These are phyloP conservation scores for Microcebus ravelobensis DNA, from an alignment of 2,113 vertebrate species.

Conservation along the genomic window DNA sequence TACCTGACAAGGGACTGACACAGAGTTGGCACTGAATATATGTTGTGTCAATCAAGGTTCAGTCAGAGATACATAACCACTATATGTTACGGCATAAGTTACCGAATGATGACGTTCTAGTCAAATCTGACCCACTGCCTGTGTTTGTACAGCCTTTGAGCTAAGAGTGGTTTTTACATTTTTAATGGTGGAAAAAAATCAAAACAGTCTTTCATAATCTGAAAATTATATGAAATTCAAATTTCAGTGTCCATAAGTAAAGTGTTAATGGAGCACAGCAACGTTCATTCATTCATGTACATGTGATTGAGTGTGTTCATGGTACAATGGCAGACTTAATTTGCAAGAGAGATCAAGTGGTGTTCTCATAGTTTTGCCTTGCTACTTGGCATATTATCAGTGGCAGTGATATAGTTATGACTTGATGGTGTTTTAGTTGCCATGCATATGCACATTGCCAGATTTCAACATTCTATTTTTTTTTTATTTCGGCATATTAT, in stretches of 20 bases:
- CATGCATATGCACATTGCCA: not conserved
- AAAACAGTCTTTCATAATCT: not conserved
- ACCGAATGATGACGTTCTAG: not conserved
- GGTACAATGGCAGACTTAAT: not conserved
- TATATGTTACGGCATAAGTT: not conserved
- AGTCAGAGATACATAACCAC: not conserved
- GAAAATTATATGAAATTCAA: not conserved
- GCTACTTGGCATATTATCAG: no score
- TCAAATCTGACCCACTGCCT: not conserved
- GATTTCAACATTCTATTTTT: not conserved
- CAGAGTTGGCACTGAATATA: not conserved
- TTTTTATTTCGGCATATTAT: no score
- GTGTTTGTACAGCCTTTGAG: not conserved
- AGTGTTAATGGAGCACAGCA: not conserved
- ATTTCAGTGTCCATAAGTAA: not conserved
- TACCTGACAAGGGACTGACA: not conserved
- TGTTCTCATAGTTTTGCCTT: not conserved
- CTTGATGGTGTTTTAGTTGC: not conserved
- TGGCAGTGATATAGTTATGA: not conserved
- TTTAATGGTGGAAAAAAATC: not conserved
- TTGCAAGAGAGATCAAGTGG: not conserved
- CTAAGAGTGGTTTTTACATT: not conserved
- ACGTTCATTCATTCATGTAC: not conserved
- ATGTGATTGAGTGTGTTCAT: not conserved
- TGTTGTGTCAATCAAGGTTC: not conserved